Evolutionary conservation across 2,113 vertebrate genomes (phyloP).

Genomic region (Neodon shergylaensis): DNA sequence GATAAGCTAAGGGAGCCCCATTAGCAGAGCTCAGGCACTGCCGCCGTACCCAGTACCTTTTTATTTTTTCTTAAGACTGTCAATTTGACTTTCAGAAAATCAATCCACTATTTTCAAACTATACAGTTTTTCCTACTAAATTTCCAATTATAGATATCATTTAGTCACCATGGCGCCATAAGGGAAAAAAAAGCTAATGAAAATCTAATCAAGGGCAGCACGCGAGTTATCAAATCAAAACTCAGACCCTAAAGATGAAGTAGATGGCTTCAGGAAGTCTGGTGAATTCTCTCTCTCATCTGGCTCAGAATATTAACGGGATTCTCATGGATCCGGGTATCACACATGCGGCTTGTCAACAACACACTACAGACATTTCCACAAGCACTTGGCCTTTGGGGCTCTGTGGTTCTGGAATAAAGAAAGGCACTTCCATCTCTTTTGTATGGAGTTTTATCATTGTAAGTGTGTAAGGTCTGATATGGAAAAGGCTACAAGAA

Average conservation of each 20-base stretch:
- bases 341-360: not conserved
- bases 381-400: not conserved
- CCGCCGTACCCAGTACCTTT: not conserved
- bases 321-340: not conserved
- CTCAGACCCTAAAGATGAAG: not conserved
- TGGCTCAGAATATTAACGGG: slow-evolving; percentile 65
- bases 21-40: not conserved
- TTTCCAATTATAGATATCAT: not conserved
- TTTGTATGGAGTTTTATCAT: not conserved
- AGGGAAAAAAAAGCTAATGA: not conserved
- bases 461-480: slow-evolving; percentile 22
- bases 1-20: slow-evolving; percentile 58
- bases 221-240: slow-evolving; percentile 14
- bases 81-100: slow-evolving; percentile 55
- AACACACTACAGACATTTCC: not conserved
- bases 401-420: slow-evolving; percentile 32
- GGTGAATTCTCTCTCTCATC: slow-evolving; percentile 69
- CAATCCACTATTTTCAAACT: slow-evolving; percentile 60
- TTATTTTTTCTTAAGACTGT: slow-evolving; percentile 20
- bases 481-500: slow-evolving; percentile 12
- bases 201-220: not conserved
- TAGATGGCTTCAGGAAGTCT: slow-evolving; percentile 58
- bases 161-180: not conserved
- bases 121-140: not conserved
- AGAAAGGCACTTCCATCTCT: not conserved